Percentiles rank a stretch among this genome's conserved stretches.
Conservation (phyloP, 2,888 invertebrate species). For the Sphaerophoria rueppellii region DNA sequence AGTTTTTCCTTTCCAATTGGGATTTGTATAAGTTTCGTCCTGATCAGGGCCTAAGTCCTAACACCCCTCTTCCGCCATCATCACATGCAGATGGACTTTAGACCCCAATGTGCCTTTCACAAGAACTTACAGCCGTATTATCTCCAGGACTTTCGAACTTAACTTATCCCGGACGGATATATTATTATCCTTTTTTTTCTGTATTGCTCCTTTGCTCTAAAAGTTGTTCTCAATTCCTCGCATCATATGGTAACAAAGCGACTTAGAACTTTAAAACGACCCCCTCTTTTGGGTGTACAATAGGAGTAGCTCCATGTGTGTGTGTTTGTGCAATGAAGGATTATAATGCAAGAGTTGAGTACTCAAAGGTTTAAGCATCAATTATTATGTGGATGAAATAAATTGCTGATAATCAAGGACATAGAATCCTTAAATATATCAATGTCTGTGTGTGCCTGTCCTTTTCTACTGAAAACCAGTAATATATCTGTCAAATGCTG, state of each 20-base stretch:
- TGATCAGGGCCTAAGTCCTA: slow-evolving; percentile 35
- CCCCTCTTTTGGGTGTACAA: neutral
- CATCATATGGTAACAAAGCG: slow-evolving; percentile 54
- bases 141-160: slow-evolving; percentile 69
- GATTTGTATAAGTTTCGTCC: slow-evolving; percentile 56
- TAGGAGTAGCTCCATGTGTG: neutral
- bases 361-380: slow-evolving; percentile 62
- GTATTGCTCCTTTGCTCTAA: slow-evolving; percentile 8
- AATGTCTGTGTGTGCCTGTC: neutral
- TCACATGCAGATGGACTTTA: slow-evolving; percentile 67
- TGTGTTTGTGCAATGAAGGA: slow-evolving; percentile 65
- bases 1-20: slow-evolving; percentile 64
- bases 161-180: slow-evolving; percentile 63
- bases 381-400: slow-evolving; percentile 50
- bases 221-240: slow-evolving; percentile 56
- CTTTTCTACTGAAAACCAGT: slow-evolving; percentile 4
- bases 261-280: neutral
- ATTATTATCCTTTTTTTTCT: slow-evolving; percentile 47
- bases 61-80: slow-evolving; percentile 18
- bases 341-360: slow-evolving; percentile 68
- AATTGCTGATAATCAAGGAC: slow-evolving; percentile 59
- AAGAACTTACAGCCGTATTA: slow-evolving; percentile 65
- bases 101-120: slow-evolving; percentile 53
- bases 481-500: slow-evolving; percentile 66
- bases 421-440: neutral